Base-by-base conservation (phyloP, 2,888 invertebrate genomes). In the Dyspetes luteomarginatus region DNA sequence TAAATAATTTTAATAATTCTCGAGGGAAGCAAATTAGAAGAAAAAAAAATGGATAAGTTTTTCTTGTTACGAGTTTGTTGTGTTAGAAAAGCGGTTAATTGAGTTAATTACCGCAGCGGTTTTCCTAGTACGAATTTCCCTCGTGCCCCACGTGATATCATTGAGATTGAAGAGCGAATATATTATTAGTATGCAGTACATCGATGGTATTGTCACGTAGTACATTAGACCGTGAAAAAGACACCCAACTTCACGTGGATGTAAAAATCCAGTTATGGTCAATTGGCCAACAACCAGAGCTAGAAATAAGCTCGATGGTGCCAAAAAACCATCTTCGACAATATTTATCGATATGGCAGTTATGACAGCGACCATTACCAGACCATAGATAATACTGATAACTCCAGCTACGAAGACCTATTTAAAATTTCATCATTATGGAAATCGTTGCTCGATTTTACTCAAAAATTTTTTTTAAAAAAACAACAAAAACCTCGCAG, bases 91-190 rank as follows among this genome's bases (percentile, higher is more conserved):
- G 52, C 9, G 15, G 17, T 24, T 30, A n/a, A n/a, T n/a, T n/a
- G n/a, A n/a, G 58, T 71, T 85, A 86, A 79, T 90, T 88, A 90
- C 90, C 90, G 83, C 85, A 50, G 81, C 78, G 4, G 86, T 87
- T 82, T 88, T 89, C 87, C 92, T 93, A 43, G 56, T 15, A 4
- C 89, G 91, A 7, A 93, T 92, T 88, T 95, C 94, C 81, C 95
- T 89, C 4, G 95, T 95, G 80, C 95, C 95, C 95, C 95, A 95
- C 4, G 94, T 93, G 71, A 95, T 94, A 76, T 94, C 93, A 88
- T 95, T 94, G 85, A 95, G 89, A 89, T 95, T 95, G 89, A 93
- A 93, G 48, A 94, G 89, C 1, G 94, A 94, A 88, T 94, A 95
- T 52, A 95, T 93, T 82, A 94, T 93, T 72, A 95, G 92, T 82